phyloP scores from a whole-genome alignment of 2,888 invertebrate genomes.

The Eupithecia pulchellata region DNA sequence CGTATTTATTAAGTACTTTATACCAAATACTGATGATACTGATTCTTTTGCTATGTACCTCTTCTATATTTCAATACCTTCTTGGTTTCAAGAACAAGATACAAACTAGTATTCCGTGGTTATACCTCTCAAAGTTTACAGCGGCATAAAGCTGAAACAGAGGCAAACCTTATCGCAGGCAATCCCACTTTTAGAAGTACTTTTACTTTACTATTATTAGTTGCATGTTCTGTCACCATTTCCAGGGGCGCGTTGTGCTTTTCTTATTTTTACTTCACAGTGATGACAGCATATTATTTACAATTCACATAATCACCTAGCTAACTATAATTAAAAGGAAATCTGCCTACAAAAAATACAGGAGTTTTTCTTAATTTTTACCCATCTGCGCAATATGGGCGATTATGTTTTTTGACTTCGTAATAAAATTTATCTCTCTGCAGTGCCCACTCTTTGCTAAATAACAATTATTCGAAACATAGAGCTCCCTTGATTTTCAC shows the following conservation, averaged over 20 bases:
- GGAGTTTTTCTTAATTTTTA: too few relatives aligned
- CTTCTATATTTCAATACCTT: conserved; percentile 20
- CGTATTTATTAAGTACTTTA: neutral
- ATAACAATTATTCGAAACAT: neutral
- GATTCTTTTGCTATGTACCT: conserved; percentile 1
- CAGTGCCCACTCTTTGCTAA: neutral
- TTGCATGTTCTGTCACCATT: conserved; percentile 48
- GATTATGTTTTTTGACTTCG: neutral
- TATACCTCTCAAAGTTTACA: conserved; percentile 42
- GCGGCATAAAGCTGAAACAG: conserved; percentile 46
- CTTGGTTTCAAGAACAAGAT: conserved; percentile 28
- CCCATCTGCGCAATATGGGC: too few relatives aligned
- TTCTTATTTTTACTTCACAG: neutral
- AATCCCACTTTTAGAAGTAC: conserved; percentile 41
- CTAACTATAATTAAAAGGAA: neutral
- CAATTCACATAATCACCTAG: neutral
- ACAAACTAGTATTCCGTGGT: conserved; percentile 21
- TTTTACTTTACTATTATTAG: conserved; percentile 27
- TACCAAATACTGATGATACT: too few relatives aligned
- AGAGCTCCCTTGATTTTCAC: neutral
- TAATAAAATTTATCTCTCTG: neutral
- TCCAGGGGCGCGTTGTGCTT: conserved; percentile 34
- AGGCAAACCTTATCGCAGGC: conserved; percentile 42
- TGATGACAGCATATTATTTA: neutral
- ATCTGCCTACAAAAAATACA: neutral